These are phyloP conservation scores for Listronotus bonariensis DNA, from an alignment of 1,140 invertebrate species.

Conservation along the genomic window DNA sequence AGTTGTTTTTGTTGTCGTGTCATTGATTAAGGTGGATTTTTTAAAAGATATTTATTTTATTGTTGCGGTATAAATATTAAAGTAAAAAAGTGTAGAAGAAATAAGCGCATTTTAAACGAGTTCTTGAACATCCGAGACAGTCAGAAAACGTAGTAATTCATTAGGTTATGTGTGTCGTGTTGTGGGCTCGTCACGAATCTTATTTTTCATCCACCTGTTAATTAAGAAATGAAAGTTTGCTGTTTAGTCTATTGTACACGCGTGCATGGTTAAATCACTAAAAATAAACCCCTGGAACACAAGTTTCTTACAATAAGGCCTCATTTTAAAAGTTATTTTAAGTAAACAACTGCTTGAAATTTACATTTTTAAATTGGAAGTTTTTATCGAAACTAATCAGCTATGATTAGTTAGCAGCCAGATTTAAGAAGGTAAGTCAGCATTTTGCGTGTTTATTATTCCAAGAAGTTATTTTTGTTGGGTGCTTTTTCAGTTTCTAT, in stretches of 20 bases:
- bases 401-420: slow-evolving; percentile 14
- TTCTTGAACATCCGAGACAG: no score
- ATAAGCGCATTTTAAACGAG: no score
- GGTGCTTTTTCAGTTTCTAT: neutral
- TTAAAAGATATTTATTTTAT: no score
- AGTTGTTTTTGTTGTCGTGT: no score
- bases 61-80: no score
- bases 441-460: neutral
- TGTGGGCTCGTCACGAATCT: neutral
- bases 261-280: neutral
- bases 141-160: no score
- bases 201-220: slow-evolving; percentile 2
- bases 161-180: no score
- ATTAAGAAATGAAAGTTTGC: slow-evolving; percentile 6
- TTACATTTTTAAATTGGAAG: neutral
- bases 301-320: neutral
- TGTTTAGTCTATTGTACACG: neutral
- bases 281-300: slow-evolving; percentile 1
- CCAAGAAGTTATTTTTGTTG: slow-evolving; percentile 4
- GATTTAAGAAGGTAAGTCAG: neutral
- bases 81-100: no score
- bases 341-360: neutral
- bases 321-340: neutral
- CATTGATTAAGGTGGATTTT: no score
- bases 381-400: neutral